phyloP scores from a whole-genome alignment of 1,140 invertebrate genomes.

The Globodera ellingtonae region DNA sequence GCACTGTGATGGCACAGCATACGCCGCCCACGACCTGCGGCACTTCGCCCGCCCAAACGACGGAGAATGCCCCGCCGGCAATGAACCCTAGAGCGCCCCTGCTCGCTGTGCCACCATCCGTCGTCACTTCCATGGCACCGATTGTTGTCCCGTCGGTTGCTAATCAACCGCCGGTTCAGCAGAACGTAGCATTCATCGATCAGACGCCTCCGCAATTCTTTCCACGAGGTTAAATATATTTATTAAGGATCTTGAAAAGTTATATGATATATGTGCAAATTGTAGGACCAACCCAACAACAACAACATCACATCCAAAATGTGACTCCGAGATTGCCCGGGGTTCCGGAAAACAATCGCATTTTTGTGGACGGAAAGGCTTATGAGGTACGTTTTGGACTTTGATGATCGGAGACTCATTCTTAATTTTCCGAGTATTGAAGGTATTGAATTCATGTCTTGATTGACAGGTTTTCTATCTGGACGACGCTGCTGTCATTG shows the following conservation, averaged over 20 bases:
- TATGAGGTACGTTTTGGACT: conserved; percentile 52
- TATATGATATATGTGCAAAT: neutral
- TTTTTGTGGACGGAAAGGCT: conserved; percentile 64
- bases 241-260: neutral
- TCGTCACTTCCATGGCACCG: neutral
- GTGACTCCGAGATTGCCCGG: conserved; percentile 54
- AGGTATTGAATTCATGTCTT: neutral
- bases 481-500: conserved; percentile 60
- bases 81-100: conserved; percentile 2
- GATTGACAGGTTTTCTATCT: conserved; percentile 53
- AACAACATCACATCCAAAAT: conserved; percentile 44
- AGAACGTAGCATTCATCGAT: neutral
- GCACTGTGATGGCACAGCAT: conserved; percentile 13
- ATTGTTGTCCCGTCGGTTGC: neutral
- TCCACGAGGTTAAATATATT: neutral
- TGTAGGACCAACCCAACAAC: neutral
- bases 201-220: conserved; percentile 4
- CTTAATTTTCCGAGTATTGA: conserved; percentile 6
- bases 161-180: neutral
- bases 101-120: conserved; percentile 11
- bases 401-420: neutral
- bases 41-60: conserved; percentile 6
- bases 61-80: conserved; percentile 6
- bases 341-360: conserved; percentile 60
- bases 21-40: too few species aligned